A percentile compares a stretch with the other conserved stretches of the same genome.
Evolutionary conservation across 2,797 vertebrate genomes (phyloP).

Genomic region (Denticeps clupeoides): DNA sequence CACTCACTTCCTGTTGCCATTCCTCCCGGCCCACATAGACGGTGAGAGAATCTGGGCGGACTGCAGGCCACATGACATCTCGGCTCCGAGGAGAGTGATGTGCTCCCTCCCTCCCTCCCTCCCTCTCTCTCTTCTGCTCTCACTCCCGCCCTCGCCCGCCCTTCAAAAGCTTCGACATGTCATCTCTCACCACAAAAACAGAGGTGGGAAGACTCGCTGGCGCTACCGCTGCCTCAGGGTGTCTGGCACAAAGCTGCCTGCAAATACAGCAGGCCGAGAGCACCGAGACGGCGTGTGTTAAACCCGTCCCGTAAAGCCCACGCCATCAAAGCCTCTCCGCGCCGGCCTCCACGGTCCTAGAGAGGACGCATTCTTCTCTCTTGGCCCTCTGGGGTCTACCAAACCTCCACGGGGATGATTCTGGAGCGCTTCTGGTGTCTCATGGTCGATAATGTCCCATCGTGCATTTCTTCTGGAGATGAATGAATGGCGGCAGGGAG

Average conservation of each 20-base stretch:
- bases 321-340: conserved; percentile 33
- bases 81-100: conserved; percentile 35
- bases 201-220: conserved; percentile 80
- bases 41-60: conserved; percentile 48
- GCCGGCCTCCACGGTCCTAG: conserved; percentile 53
- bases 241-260: conserved; percentile 76
- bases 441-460: no score
- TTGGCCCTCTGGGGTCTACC: conserved; percentile 55
- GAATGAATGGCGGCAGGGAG: no score
- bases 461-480: no score
- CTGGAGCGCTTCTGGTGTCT: no score
- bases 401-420: no score
- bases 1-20: conserved; percentile 60
- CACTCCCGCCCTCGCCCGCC: conserved; percentile 55
- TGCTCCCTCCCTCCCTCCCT: conserved; percentile 27
- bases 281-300: conserved; percentile 32
- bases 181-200: conserved; percentile 79
- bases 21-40: conserved; percentile 68
- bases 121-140: conserved; percentile 27
- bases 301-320: conserved; percentile 28
- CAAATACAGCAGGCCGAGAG: conserved; percentile 59
- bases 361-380: conserved; percentile 53
- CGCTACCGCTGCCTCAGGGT: conserved; percentile 75
- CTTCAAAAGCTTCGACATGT: conserved; percentile 77
- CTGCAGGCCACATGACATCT: conserved; percentile 70